Base-by-base conservation (phyloP, 2,797 vertebrate species). In the Sebastes cheni region DNA sequence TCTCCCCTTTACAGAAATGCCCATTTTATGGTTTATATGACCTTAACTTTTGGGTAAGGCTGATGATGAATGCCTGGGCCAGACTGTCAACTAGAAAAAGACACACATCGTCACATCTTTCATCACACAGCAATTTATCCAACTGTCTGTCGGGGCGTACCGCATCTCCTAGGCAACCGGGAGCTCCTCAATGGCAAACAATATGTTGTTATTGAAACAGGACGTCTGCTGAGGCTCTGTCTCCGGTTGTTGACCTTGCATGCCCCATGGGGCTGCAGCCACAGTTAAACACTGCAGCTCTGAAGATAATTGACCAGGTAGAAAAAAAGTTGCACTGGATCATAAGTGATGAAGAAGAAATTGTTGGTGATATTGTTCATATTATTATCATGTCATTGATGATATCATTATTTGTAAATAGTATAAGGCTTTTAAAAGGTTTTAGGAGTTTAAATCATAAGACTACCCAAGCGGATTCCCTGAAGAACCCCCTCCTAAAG, bases 91-190 rank as follows among this genome's bases (percentile, higher is more conserved):
- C 58, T 3, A 25, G 12, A 67, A 59, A 76, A 56, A 81, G 27
- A 46, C 34, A 62, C 8, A 68, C 39, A 70, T 55, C 56, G 67
- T 71, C 34, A 64, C 69, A 74, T 70, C 30, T 42, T 73, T 77
- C 27, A 81, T 82, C 55, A 75, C 58, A 56, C 39, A 32, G 72
- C 68, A 66, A 36, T 36, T 36, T 36, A 88, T 84, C 70, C 9
- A 70, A 77, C 32, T 75, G 74, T 81, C 81, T 88, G 76, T 86
- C 79, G 72, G 75, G 61, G 54, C 76, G 69, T 59, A 77, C 56
- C 75, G 73, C 58, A 83, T 93, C 90, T 84, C 89, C 91, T 83
- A 68, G 84, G 89, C 72, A 90, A 92, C 90, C 1, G 42, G 61
- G 72, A 86, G 86, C 88, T 77, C 58, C 76, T 86, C 74, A 64